A percentile compares a stretch with the other conserved stretches of the same genome.
phyloP scores from a whole-genome alignment of 1,140 invertebrate species.

The Cotesia typhae region DNA sequence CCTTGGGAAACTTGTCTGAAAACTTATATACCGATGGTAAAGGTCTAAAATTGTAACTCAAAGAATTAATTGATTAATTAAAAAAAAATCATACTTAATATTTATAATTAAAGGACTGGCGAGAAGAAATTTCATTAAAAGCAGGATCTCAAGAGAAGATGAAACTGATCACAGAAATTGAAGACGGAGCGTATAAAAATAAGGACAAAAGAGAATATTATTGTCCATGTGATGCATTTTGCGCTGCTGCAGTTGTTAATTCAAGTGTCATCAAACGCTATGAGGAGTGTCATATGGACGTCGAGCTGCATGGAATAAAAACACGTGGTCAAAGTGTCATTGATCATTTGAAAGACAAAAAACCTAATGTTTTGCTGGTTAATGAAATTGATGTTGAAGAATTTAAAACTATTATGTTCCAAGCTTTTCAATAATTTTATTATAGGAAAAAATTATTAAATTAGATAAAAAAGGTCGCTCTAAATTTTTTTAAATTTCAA shows the following conservation, averaged over 20 bases:
- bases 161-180: conserved; percentile 68
- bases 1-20: conserved; percentile 73
- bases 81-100: too few species aligned
- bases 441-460: conserved; percentile 3
- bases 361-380: conserved; percentile 68
- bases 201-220: conserved; percentile 47
- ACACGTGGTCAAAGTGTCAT: conserved; percentile 72
- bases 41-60: too few species aligned
- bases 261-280: conserved; percentile 52
- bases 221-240: conserved; percentile 69
- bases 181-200: conserved; percentile 58
- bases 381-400: conserved; percentile 64
- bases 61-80: too few species aligned
- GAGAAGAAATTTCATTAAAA: conserved; percentile 62
- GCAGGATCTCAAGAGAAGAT: conserved; percentile 59
- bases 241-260: conserved; percentile 66
- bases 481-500: too few species aligned
- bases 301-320: conserved; percentile 67
- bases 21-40: conserved; percentile 65
- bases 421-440: neutral
- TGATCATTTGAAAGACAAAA: conserved; percentile 65
- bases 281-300: conserved; percentile 62
- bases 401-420: conserved; percentile 62
- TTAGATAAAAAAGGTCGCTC: too few species aligned
- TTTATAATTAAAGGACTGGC: conserved; percentile 62